phyloP scores from a whole-genome alignment of 2,888 invertebrate genomes.

The Apeira syringaria region DNA sequence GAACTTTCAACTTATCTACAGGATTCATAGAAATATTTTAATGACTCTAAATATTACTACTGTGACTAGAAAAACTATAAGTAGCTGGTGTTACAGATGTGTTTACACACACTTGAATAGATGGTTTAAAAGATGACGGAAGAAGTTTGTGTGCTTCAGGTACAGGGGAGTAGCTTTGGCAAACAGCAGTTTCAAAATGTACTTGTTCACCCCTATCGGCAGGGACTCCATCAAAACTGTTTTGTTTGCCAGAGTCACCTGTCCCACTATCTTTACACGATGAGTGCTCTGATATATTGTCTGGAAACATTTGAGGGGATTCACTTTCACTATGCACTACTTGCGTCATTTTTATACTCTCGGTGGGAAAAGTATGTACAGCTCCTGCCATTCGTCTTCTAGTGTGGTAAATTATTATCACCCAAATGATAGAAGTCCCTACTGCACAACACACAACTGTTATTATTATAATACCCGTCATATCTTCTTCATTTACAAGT shows the following conservation, averaged over 20 bases:
- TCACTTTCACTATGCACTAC: conserved; percentile 80
- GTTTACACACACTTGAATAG: conserved; percentile 81
- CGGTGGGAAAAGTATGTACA: conserved; percentile 71
- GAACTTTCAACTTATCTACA: conserved; percentile 33
- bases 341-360: conserved; percentile 77
- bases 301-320: conserved; percentile 79
- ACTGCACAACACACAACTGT: conserved; percentile 96
- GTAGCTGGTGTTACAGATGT: conserved; percentile 80
- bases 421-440: conserved; percentile 95
- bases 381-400: conserved; percentile 85
- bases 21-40: conserved; percentile 45
- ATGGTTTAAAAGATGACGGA: conserved; percentile 78
- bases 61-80: conserved; percentile 83
- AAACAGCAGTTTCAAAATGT: conserved; percentile 71
- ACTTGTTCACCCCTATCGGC: conserved; percentile 73
- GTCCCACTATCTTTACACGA: conserved; percentile 92
- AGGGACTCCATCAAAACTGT: conserved; percentile 85
- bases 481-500: conserved; percentile 87
- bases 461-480: conserved; percentile 94
- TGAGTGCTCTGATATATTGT: conserved; percentile 89
- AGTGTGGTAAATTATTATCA: conserved; percentile 94
- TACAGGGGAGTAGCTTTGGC: conserved; percentile 75
- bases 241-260: conserved; percentile 90
- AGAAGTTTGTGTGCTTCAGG: conserved; percentile 79
- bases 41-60: conserved; percentile 70